These are phyloP conservation scores for Tenebrosternarchus preto DNA, from an alignment of 2,113 vertebrate genomes.

Conservation along the genomic window DNA sequence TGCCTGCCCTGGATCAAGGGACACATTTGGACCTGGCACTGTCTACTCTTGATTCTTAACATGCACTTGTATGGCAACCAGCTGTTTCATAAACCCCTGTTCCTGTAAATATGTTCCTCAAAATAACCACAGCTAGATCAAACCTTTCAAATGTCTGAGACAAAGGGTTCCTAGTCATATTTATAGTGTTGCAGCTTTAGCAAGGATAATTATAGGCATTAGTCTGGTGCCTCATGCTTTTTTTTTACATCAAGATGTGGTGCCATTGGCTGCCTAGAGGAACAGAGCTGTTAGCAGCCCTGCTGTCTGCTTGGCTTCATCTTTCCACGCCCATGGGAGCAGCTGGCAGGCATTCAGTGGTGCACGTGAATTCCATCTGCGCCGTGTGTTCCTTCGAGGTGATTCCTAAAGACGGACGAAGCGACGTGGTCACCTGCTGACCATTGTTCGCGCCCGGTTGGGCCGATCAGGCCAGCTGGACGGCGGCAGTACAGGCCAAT, in stretches of 20 bases:
- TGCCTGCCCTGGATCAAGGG: neutral
- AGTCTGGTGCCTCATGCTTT: neutral
- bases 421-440: neutral
- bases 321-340: neutral
- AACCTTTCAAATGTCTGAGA: neutral
- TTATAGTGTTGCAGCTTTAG: neutral
- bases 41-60: neutral
- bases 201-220: neutral
- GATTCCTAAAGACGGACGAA: slow-evolving; percentile 5
- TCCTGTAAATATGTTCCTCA: neutral
- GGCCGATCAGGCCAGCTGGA: slow-evolving; percentile 1
- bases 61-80: neutral
- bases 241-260: neutral
- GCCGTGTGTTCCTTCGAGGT: neutral
- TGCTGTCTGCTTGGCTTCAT: slow-evolving; percentile 3
- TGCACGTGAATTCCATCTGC: neutral
- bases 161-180: neutral
- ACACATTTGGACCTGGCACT: neutral
- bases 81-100: neutral
- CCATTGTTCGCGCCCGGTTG: too few species aligned
- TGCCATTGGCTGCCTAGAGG: slow-evolving; percentile 6
- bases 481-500: neutral
- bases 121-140: neutral
- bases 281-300: neutral
- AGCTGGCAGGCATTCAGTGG: slow-evolving; percentile 12